phyloP scores from a whole-genome alignment of 2,797 vertebrate genomes.

The Argya squamiceps region DNA sequence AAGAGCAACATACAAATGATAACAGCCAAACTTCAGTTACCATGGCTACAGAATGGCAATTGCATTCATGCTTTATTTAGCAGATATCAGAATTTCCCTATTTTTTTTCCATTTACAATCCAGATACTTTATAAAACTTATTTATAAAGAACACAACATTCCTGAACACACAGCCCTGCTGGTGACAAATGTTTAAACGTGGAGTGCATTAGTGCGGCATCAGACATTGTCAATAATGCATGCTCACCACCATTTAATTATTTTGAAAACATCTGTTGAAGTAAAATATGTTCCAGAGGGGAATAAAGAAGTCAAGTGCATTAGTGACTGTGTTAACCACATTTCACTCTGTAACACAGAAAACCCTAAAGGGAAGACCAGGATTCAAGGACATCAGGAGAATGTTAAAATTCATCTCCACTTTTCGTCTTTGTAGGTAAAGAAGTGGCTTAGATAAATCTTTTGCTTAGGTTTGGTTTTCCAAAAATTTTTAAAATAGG shows the following conservation, averaged over 20 bases:
- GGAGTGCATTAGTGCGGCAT: slow-evolving; percentile 68
- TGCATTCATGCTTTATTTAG: slow-evolving; percentile 16
- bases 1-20: neutral
- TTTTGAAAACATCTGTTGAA: slow-evolving; percentile 79
- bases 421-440: neutral
- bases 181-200: slow-evolving; percentile 65
- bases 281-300: slow-evolving; percentile 70
- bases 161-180: slow-evolving; percentile 46
- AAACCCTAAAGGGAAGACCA: slow-evolving; percentile 26
- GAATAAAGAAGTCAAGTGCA: slow-evolving; percentile 66
- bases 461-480: neutral
- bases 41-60: neutral
- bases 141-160: slow-evolving; percentile 64
- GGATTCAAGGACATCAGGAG: neutral
- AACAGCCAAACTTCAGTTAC: slow-evolving; percentile 6
- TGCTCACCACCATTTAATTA: slow-evolving; percentile 74
- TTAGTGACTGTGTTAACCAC: slow-evolving; percentile 56
- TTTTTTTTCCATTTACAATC: neutral
- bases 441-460: neutral
- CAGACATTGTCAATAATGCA: slow-evolving; percentile 76
- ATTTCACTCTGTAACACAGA: neutral
- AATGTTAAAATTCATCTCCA: neutral
- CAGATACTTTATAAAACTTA: slow-evolving; percentile 35
- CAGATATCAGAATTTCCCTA: neutral
- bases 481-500: neutral